A percentile compares a stretch with the other conserved stretches of the same genome.
These are phyloP conservation scores for Ooceraea biroi DNA, from an alignment of 1,140 invertebrate genomes.

Conservation along the genomic window DNA sequence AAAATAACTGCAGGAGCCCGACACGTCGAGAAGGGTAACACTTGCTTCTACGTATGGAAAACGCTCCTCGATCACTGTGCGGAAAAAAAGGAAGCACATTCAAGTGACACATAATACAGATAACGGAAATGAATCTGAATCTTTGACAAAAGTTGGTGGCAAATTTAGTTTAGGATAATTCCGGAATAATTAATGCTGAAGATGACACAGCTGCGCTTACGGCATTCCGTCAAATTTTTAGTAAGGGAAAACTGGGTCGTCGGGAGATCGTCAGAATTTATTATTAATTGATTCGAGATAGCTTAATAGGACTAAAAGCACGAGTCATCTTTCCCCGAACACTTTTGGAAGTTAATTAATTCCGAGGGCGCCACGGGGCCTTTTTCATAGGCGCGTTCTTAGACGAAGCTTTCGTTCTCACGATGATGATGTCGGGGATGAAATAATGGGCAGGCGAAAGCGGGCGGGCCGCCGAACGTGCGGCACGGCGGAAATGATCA, in stretches of 20 bases:
- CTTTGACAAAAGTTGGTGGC: too few species aligned
- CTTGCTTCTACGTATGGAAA: too few species aligned
- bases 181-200: not conserved
- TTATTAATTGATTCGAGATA: not conserved
- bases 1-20: not conserved
- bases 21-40: not conserved
- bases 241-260: not conserved
- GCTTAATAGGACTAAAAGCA: not conserved
- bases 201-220: slow-evolving; percentile 32
- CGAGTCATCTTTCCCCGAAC: not conserved
- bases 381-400: slow-evolving; percentile 21
- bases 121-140: too few species aligned
- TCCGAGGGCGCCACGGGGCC: not conserved
- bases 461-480: not conserved
- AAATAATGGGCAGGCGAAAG: slow-evolving; percentile 63
- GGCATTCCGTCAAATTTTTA: not conserved
- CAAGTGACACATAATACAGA: too few species aligned
- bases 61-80: too few species aligned
- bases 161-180: too few species aligned
- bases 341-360: slow-evolving; percentile 17
- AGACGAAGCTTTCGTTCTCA: slow-evolving; percentile 40
- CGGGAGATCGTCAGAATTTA: not conserved
- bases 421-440: slow-evolving; percentile 60
- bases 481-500: slow-evolving; percentile 59
- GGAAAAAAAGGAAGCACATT: too few species aligned